Percentiles rank a stretch among this genome's conserved stretches.
phyloP scores from a whole-genome alignment of 1,140 invertebrate genomes.

The Drosophila repletoides region DNA sequence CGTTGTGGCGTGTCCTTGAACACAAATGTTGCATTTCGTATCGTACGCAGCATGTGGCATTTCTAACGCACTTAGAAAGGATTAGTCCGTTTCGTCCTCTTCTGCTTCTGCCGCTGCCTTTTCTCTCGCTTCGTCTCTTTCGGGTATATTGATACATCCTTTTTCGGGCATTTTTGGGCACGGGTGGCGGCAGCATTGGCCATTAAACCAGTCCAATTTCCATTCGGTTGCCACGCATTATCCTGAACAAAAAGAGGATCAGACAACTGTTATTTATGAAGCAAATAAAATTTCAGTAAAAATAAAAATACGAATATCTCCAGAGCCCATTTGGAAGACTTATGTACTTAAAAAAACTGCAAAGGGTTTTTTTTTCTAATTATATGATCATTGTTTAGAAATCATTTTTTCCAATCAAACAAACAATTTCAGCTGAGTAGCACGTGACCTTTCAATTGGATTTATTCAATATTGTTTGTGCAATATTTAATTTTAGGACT shows the following conservation, averaged over 20 bases:
- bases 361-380: too few relatives aligned
- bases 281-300: slow-evolving; percentile 20
- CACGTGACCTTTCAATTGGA: too few relatives aligned
- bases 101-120: too few relatives aligned
- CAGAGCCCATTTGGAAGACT: too few relatives aligned
- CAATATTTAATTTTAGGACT: too few relatives aligned
- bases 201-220: slow-evolving; percentile 32
- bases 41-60: slow-evolving; percentile 65
- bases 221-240: slow-evolving; percentile 29
- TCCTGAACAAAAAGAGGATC: slow-evolving; percentile 22
- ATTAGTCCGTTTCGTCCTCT: slow-evolving; percentile 38
- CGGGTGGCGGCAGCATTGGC: slow-evolving; percentile 27
- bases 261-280: slow-evolving; percentile 43
- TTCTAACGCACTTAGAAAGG: slow-evolving; percentile 65
- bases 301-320: too few relatives aligned
- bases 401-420: too few relatives aligned
- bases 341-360: too few relatives aligned
- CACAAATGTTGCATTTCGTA: slow-evolving; percentile 77
- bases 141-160: slow-evolving; percentile 19
- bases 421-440: too few relatives aligned
- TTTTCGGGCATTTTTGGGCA: neutral
- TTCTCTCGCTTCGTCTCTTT: neutral
- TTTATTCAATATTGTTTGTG: too few relatives aligned
- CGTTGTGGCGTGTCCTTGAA: slow-evolving; percentile 58
- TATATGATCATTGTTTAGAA: too few relatives aligned